phyloP scores from a whole-genome alignment of 2,888 invertebrate genomes.

The Orthosia gracilis region DNA sequence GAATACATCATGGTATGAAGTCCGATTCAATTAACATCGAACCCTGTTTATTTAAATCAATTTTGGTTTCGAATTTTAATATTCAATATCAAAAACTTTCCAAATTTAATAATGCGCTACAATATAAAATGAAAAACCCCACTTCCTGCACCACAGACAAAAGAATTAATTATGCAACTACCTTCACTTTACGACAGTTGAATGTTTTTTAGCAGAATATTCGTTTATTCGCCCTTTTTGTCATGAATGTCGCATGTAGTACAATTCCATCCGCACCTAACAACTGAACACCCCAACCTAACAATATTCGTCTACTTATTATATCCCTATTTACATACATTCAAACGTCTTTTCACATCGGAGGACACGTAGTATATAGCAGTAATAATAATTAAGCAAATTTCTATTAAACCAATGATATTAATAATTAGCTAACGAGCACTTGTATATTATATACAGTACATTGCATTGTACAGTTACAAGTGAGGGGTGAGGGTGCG shows the following conservation, averaged over 20 bases:
- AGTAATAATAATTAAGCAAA: constrained; percentile 65
- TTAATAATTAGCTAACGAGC: constrained; percentile 60
- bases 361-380: constrained; percentile 66
- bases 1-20: background rate
- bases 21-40: background rate
- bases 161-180: background rate
- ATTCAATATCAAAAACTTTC: background rate
- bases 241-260: background rate
- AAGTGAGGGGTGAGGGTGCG: constrained; percentile 61
- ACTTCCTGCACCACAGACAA: background rate
- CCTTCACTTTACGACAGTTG: too few species aligned
- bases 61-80: background rate
- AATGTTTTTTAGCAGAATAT: background rate
- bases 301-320: constrained; percentile 73
- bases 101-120: background rate
- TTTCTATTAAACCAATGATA: constrained; percentile 66
- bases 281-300: constrained; percentile 53
- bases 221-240: background rate
- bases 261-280: constrained; percentile 22
- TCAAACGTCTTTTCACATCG: constrained; percentile 69
- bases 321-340: constrained; percentile 78
- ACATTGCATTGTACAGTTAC: constrained; percentile 44
- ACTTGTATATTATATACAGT: constrained; percentile 68
- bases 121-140: background rate
- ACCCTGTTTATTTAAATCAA: background rate